phyloP scores from a whole-genome alignment of 2,888 invertebrate species.

The Atrina japonica region DNA sequence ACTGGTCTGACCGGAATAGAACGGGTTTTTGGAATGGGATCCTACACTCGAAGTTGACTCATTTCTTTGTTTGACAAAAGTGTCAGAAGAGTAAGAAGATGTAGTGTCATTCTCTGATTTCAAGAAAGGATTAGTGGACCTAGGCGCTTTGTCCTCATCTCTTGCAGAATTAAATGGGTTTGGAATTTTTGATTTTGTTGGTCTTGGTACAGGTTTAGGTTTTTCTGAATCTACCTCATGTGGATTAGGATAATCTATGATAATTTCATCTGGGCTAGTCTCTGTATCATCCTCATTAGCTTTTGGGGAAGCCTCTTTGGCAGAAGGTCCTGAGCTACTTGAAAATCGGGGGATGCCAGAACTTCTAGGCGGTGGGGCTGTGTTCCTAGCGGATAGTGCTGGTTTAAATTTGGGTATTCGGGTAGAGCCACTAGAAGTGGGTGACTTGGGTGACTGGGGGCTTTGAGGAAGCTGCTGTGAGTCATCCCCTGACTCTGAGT shows the following conservation, averaged over 20 bases:
- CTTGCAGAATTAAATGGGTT: conserved; percentile 19
- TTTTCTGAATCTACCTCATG: conserved; percentile 33
- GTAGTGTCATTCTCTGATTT: conserved; percentile 2
- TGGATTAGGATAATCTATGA: no score
- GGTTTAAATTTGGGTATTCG: conserved; percentile 25
- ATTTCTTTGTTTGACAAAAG: conserved; percentile 16
- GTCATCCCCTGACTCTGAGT: conserved; percentile 30
- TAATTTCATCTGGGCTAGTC: conserved; percentile 1
- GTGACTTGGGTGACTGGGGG: conserved; percentile 25
- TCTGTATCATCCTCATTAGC: conserved; percentile 11
- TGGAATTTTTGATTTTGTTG: conserved; percentile 27
- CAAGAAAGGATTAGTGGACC: conserved; percentile 36
- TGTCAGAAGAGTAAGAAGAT: not conserved
- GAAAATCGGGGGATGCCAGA: no score
- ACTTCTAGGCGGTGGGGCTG: not conserved
- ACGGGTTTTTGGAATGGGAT: not conserved
- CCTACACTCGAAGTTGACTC: not conserved
- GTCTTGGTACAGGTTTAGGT: conserved; percentile 40
- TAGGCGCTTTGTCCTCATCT: conserved; percentile 23
- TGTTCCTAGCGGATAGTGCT: conserved; percentile 8
- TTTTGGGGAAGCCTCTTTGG: conserved; percentile 19
- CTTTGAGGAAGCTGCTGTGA: no score
- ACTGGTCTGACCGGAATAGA: no score
- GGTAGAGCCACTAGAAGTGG: conserved; percentile 17
- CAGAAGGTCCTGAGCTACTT: conserved; percentile 14